Evolutionary conservation across 2,113 vertebrate species (phyloP), one percentile per base, ranked within the genome.

Genomic region (Heterotis niloticus): DNA sequence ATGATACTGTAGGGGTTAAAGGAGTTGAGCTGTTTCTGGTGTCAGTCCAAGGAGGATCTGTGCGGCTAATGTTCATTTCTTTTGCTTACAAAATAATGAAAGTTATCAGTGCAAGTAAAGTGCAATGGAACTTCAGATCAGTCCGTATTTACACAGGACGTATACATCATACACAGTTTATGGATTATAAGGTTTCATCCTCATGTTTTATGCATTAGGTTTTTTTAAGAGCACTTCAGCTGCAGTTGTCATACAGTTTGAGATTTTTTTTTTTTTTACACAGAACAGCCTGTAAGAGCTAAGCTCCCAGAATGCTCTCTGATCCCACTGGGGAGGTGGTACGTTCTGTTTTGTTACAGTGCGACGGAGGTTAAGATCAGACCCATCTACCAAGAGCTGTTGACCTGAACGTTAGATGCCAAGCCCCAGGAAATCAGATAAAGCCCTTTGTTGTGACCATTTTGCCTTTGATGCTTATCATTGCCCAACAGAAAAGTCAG

Each of bases 391-490:
- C 65, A 82, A 71, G n/a, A 64, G 26, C 76, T 57, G 29, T 76
- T 64, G 51, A 73, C 64, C 73, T 75, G 26, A 73, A 73, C 29
- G 18, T 66, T 14, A 72, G 17, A 56, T 4, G 14, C 34, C 34
- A 26, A 28, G 29, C 57, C 60, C 11, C 7, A 26, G 59, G 78
- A 77, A 67, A 64, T 29, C 75, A 65, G 79, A 82, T 82, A 80
- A 79, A 68, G 44, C 24, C 23, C 44, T 70, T 71, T 68, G 76
- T 77, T 82, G 73, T 66, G 76, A 44, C 66, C 24, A 10, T 82
- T n/a, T n/a, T 59, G 16, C 29, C 76, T 83, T 78, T 83, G 79
- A 79, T 79, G 79, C 60, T 72, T 80, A 78, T 80, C 79, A 24
- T 34, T 57, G 70, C 57, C 26, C 79, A 81, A 28, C 29, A 80